Evolutionary conservation across 2,113 vertebrate species (phyloP), one percentile per base, ranked within the genome.

Genomic region (Egretta garzetta): DNA sequence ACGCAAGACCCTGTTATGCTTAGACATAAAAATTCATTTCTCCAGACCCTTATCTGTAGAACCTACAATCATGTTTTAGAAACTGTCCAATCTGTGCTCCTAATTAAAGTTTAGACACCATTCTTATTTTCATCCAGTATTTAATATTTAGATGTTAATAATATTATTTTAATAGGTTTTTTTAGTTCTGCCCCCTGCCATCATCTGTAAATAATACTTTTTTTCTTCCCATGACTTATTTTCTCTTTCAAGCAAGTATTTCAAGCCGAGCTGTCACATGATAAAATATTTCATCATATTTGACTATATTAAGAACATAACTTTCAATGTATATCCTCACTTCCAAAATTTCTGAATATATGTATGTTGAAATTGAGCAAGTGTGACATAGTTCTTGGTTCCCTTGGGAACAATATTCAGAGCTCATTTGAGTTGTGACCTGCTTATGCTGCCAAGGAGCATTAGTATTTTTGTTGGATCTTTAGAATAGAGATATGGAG

Each of bases 401-500:
- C 97, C 95, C 97, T 64, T 87, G 97, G 93, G 97, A 98, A 79
- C 49, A 81, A 93, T 94, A 74, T 92, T 97, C 96, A 96, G 95
- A 98, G 86, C 92, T 98, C 92, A 96, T 98, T 96, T 98, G 70
- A 98, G 88, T 91, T 96, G 80, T 98, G 97, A 98, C 98, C 93
- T 97, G 96, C 86, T 98, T 98, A 98, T 96, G 82, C 91, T 98
- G 94, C 89, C 95, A 98, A 75, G 32, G 88, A 97, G 70, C 93
- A 97, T 98, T 98, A 97, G 89, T 96, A 96, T 95, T 98, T 98
- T 94, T 94, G 91, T 60, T 95, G 88, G 52, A 91, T 96, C 96
- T 97, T 97, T 97, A 96, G 97, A 98, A 96, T n/a, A 89, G 77
- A 98, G 93, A 97, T 95, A 47, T 12, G 52, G 77, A 98, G 32